phyloP scores from a whole-genome alignment of 2,888 invertebrate species.

The Drosophila meridiana region DNA sequence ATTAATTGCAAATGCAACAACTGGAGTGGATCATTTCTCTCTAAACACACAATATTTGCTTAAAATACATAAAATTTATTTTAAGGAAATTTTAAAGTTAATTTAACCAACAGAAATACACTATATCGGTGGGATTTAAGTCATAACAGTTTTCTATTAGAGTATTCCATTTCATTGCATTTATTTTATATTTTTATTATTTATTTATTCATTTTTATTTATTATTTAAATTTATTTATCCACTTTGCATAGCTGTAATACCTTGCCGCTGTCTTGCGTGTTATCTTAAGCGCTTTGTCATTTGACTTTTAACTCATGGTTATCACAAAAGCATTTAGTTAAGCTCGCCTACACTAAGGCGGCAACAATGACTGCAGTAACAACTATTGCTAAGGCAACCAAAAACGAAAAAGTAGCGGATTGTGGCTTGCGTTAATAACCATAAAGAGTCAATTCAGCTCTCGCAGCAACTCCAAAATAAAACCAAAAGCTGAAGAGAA shows the following conservation, averaged over 20 bases:
- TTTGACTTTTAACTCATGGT: slow-evolving; percentile 64
- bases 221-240: background rate
- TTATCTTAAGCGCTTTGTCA: slow-evolving; percentile 64
- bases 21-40: background rate
- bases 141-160: background rate
- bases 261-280: slow-evolving; percentile 15
- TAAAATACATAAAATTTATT: background rate
- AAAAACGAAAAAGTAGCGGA: slow-evolving; percentile 21
- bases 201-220: background rate
- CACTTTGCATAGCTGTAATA: background rate
- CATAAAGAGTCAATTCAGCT: slow-evolving; percentile 72
- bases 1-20: background rate
- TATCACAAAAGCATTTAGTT: slow-evolving; percentile 62
- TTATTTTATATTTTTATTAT: too few relatives aligned
- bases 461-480: slow-evolving; percentile 42
- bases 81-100: background rate
- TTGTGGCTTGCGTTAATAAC: slow-evolving; percentile 60
- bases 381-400: slow-evolving; percentile 20
- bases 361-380: slow-evolving; percentile 20
- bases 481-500: slow-evolving; percentile 31
- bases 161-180: too few relatives aligned
- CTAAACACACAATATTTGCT: background rate
- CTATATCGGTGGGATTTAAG: too few relatives aligned
- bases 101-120: background rate
- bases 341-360: slow-evolving; percentile 30